Base-by-base conservation (phyloP, 2,797 vertebrate species). In the Etheostoma perlongum region DNA sequence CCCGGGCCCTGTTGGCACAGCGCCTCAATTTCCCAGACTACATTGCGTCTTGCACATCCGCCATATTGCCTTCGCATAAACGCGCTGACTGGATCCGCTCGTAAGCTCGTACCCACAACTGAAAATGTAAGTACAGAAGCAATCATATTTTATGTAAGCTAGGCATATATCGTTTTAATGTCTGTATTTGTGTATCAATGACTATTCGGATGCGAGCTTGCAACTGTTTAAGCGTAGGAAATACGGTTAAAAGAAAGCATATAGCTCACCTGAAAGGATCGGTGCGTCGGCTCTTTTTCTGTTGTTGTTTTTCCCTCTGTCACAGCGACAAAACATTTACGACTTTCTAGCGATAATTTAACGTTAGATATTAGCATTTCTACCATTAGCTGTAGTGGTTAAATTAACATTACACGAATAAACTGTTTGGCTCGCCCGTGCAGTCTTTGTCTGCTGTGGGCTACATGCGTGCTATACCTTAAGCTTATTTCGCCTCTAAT, bases 51-150 rank as follows among this genome's bases (percentile, higher is more conserved):
- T 44, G 40, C 54, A 65, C 57, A 63, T 90, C 95, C 95, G 96
- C 97, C 97, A 98, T 98, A 97, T 98, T 97, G 96, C 92, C 94
- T 81, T 86, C 60, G 40, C 63, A 75, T 81, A 62, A 93, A 92
- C 88, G 90, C 89, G 89, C 89, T 91, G 84, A 79, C 78, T 89
- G 69, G 72, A 82, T 88, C 79, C 72, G 76, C 49, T 84, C 78
- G 66, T 76, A 76, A 71, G 76, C 49, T 84, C 78, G 66, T 74
- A 74, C 64, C 68, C 69, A 90, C 79, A 91, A 91, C 90, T 90
- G 85, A 90, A 89, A 91, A 91, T 88, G 94, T 95, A 93, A 95
- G 94, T 95, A 90, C 67, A 72, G 65, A 84, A 92, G 94, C 86
- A 88, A 74, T 77, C 7, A 40, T 64, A 59, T 74, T 83, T 54